These are phyloP conservation scores for Microcebus murinus DNA, from an alignment of 2,113 vertebrate species.

Conservation along the genomic window DNA sequence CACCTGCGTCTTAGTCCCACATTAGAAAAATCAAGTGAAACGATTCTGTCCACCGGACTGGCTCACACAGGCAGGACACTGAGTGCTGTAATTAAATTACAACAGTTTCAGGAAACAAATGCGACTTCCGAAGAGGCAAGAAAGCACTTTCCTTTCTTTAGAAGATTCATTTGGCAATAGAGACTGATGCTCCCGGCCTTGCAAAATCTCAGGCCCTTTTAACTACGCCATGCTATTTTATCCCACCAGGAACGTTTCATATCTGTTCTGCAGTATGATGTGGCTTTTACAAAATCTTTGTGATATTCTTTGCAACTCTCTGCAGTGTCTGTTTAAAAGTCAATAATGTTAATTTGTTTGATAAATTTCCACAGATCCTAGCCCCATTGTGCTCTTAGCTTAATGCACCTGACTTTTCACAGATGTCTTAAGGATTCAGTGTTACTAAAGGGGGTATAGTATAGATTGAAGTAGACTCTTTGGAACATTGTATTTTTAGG, in stretches of 20 bases:
- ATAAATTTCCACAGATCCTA: constrained; percentile 77
- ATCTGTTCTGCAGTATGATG: background rate
- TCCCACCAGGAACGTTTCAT: background rate
- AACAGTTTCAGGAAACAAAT: background rate
- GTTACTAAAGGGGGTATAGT: constrained; percentile 54
- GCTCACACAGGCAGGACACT: too few species aligned
- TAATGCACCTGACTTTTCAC: constrained; percentile 78
- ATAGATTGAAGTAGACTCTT: constrained; percentile 52
- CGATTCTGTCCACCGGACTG: accelerated
- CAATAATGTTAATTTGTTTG: constrained; percentile 80
- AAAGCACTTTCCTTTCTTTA: background rate
- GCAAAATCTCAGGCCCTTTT: accelerated
- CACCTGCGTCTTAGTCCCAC: accelerated
- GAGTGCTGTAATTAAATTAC: accelerated
- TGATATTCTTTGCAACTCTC: constrained; percentile 56
- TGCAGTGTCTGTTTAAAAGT: constrained; percentile 69
- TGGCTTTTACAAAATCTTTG: constrained; percentile 46
- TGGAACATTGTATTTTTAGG: constrained; percentile 65
- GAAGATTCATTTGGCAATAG: accelerated
- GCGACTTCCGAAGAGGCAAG: accelerated
- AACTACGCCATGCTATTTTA: background rate
- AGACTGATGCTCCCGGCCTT: background rate
- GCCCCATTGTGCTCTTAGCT: constrained; percentile 71
- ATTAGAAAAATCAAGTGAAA: background rate
- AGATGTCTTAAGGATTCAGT: constrained; percentile 75